Percentiles rank a stretch among this genome's conserved stretches.
phyloP scores from a whole-genome alignment of 2,797 vertebrate species.

The Coracias cyanogaster region DNA sequence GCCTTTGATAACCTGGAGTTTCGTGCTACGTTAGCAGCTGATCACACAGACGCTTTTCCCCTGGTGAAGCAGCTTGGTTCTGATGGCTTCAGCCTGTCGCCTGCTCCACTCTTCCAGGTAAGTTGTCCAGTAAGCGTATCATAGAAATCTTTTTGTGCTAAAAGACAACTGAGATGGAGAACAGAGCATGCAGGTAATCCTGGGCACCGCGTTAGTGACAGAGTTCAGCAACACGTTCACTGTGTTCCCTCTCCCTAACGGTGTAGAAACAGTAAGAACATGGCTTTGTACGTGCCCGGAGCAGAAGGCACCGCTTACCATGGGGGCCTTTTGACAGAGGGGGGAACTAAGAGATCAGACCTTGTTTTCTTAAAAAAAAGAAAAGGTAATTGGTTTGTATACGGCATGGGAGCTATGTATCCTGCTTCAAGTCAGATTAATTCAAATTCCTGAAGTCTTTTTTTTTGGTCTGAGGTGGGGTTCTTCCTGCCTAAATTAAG shows the following conservation, averaged over 20 bases:
- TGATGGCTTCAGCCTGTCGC: conserved; percentile 83
- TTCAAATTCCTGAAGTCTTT: neutral
- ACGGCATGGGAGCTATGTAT: fast-evolving
- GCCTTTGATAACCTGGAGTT: conserved; percentile 83
- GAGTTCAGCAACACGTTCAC: neutral
- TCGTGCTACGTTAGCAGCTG: conserved; percentile 79
- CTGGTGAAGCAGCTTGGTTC: conserved; percentile 81
- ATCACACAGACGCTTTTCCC: conserved; percentile 77
- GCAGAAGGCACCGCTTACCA: neutral
- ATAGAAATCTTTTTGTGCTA: neutral
- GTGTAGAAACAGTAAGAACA: fast-evolving
- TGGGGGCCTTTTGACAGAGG: neutral
- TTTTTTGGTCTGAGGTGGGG: neutral
- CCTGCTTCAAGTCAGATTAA: neutral
- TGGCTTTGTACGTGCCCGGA: neutral
- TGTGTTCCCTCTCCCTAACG: neutral
- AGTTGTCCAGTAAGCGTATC: neutral
- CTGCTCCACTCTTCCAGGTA: conserved; percentile 86
- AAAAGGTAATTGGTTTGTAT: neutral
- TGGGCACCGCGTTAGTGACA: neutral
- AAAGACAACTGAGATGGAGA: neutral
- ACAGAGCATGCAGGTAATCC: neutral
- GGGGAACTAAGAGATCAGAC: neutral
- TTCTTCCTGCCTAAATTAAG: neutral
- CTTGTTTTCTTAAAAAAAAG: neutral